Percentiles rank a stretch among this genome's conserved stretches.
phyloP scores from a whole-genome alignment of 2,888 invertebrate genomes.

The Leucophenga maculata region DNA sequence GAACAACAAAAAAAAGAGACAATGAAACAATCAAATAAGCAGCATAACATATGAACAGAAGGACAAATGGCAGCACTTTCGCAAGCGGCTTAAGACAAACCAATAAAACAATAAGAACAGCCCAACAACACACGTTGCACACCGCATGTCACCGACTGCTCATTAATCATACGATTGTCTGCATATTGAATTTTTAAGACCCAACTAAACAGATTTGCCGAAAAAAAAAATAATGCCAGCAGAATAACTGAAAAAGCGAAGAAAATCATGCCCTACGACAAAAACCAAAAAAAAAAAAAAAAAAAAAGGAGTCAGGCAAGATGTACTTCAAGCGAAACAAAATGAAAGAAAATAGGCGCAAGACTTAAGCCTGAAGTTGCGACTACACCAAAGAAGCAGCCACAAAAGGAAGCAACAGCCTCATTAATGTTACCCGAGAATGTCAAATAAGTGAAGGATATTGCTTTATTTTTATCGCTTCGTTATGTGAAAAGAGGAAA shows the following conservation, averaged over 20 bases:
- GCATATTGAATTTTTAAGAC: conserved; percentile 50
- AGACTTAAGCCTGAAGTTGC: background rate
- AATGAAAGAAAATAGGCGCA: too few relatives aligned
- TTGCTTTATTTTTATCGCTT: conserved; percentile 54
- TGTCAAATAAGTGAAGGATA: conserved; percentile 63
- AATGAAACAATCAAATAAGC: too few relatives aligned
- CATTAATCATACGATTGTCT: conserved; percentile 48
- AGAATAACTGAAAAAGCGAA: conserved; percentile 8
- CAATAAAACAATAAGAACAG: too few relatives aligned
- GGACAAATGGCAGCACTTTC: too few relatives aligned
- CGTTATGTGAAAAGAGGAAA: conserved; percentile 38
- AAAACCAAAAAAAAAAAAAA: conserved; percentile 15
- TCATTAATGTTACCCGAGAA: conserved; percentile 55
- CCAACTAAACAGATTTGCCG: conserved; percentile 18
- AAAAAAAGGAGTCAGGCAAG: conserved; percentile 3
- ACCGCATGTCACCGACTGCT: background rate
- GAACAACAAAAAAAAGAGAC: too few relatives aligned
- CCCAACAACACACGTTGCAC: too few relatives aligned
- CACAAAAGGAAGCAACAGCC: conserved; percentile 40
- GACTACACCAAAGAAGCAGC: conserved; percentile 13
- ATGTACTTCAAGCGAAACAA: too few relatives aligned
- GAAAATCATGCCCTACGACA: conserved; percentile 34
- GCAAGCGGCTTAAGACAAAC: too few relatives aligned
- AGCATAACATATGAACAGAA: too few relatives aligned
- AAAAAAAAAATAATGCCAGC: background rate